Evolutionary conservation across 2,797 vertebrate genomes (phyloP).

Genomic region (Dermochelys coriacea): DNA sequence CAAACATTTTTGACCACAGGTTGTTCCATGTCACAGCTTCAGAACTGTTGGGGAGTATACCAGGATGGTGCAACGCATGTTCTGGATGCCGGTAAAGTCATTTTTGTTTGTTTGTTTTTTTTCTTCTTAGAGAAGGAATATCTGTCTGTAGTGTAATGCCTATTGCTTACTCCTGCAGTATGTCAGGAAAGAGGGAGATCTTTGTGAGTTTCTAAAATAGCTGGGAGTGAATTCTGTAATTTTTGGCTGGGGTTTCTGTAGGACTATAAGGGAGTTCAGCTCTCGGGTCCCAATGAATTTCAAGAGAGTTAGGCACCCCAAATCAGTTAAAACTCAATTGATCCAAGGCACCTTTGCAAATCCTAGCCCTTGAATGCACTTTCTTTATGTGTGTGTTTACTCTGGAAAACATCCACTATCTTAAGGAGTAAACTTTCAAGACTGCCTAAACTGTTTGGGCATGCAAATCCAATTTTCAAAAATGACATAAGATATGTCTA

Average conservation of each 20-base stretch:
- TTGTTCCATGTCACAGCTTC: slow-evolving; percentile 57
- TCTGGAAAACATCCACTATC: background rate
- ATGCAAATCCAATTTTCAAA: background rate
- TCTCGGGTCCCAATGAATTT: accelerated
- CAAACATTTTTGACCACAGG: background rate
- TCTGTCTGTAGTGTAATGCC: background rate
- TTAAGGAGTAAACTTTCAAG: background rate
- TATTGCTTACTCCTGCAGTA: background rate
- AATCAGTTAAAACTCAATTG: background rate
- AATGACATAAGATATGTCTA: background rate
- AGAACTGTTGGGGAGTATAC: slow-evolving; percentile 40
- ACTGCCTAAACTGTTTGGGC: background rate
- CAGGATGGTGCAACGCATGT: background rate
- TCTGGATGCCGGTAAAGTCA: slow-evolving; percentile 8
- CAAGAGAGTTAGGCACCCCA: accelerated
- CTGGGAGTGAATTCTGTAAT: accelerated
- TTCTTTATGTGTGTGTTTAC: background rate
- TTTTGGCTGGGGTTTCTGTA: background rate
- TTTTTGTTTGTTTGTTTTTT: too few species aligned
- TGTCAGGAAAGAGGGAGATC: background rate
- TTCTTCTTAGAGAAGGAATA: background rate
- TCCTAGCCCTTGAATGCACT: background rate
- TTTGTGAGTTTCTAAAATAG: background rate
- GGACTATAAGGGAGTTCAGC: accelerated
- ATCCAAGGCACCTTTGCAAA: background rate